A percentile compares a stretch with the other conserved stretches of the same genome.
Conservation (phyloP, 2,797 vertebrate species). For the Miichthys miiuy region DNA sequence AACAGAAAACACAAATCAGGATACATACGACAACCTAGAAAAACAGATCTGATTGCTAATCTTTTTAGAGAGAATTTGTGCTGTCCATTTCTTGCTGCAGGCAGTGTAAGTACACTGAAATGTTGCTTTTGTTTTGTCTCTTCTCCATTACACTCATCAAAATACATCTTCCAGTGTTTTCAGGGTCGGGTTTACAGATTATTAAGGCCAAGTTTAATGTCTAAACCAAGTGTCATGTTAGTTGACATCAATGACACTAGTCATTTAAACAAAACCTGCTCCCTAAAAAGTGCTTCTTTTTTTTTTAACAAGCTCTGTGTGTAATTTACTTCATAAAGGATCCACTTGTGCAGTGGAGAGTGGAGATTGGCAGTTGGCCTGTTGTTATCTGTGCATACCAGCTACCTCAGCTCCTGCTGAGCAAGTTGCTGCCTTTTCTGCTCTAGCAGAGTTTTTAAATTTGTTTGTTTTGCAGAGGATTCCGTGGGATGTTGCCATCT, state of each 20-base stretch:
- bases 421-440: slow-evolving; percentile 37
- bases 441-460: slow-evolving; percentile 24
- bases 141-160: not conserved
- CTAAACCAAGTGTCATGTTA: slow-evolving; percentile 1
- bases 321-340: slow-evolving; percentile 25
- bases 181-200: not conserved
- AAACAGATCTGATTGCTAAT: not conserved
- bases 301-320: not conserved
- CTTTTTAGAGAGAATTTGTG: not conserved
- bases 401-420: slow-evolving; percentile 36
- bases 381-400: slow-evolving; percentile 39
- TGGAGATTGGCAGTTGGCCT: slow-evolving; percentile 37
- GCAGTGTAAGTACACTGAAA: not conserved
- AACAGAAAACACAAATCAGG: slow-evolving; percentile 74
- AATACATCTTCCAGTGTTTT: not conserved
- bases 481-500: slow-evolving; percentile 40
- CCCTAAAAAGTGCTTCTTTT: slow-evolving; percentile 12
- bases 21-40: not conserved
- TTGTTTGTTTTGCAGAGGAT: slow-evolving; percentile 10
- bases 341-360: slow-evolving; percentile 23
- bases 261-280: slow-evolving; percentile 17
- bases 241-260: not conserved
- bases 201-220: slow-evolving; percentile 14
- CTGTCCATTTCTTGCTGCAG: not conserved
- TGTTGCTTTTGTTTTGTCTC: not conserved